phyloP scores from a whole-genome alignment of 2,888 invertebrate genomes.

The Zeuzera pyrina region DNA sequence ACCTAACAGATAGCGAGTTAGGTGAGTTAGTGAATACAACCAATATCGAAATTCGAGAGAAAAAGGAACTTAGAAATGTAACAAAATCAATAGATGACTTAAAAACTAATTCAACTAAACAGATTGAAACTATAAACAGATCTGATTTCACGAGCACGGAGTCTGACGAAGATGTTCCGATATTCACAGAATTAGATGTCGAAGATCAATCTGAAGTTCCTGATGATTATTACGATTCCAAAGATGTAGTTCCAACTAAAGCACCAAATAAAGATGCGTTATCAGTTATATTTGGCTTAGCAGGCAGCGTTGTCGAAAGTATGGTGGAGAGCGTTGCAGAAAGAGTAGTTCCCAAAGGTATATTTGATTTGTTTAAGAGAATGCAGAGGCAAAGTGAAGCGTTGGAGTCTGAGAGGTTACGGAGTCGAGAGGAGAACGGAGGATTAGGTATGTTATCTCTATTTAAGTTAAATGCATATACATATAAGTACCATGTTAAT shows the following conservation, averaged over 20 bases:
- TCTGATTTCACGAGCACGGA: constrained; percentile 24
- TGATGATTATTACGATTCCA: constrained; percentile 61
- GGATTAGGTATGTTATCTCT: constrained; percentile 58
- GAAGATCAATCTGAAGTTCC: constrained; percentile 44
- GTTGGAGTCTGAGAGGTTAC: constrained; percentile 53
- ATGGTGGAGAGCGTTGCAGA: constrained; percentile 61
- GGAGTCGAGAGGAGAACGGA: constrained; percentile 65
- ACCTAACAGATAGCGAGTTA: no score
- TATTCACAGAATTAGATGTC: constrained; percentile 50
- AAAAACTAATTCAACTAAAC: constrained; percentile 17
- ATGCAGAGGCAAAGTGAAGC: constrained; percentile 64
- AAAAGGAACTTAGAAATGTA: neutral
- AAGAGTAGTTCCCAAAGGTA: constrained; percentile 54
- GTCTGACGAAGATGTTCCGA: constrained; percentile 36
- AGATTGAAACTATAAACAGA: constrained; percentile 14
- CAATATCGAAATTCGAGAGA: no score
- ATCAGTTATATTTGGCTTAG: constrained; percentile 58
- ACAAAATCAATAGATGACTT: constrained; percentile 14
- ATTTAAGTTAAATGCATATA: no score
- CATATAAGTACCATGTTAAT: no score
- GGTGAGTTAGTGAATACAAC: no score
- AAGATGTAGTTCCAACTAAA: constrained; percentile 54
- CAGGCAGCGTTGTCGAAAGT: constrained; percentile 61
- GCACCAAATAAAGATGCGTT: constrained; percentile 56
- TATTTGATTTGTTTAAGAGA: constrained; percentile 55